A percentile compares a stretch with the other conserved stretches of the same genome.
Evolutionary conservation across 2,888 invertebrate genomes (phyloP).

Genomic region (Cryptocephalus primarius): DNA sequence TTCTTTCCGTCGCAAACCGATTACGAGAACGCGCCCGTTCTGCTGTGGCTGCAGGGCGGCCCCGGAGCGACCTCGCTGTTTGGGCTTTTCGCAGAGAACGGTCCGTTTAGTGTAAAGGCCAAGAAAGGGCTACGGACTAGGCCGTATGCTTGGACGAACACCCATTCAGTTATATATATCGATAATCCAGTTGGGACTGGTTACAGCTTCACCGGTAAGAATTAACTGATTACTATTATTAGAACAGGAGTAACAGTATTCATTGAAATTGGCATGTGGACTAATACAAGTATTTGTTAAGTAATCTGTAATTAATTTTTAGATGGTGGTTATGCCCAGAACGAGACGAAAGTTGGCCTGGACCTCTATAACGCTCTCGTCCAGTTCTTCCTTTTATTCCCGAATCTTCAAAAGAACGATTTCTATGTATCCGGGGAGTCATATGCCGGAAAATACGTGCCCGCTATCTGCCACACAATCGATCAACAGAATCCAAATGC

Average conservation of each 20-base stretch:
- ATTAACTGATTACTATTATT: no score
- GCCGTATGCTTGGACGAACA: slow-evolving; percentile 68
- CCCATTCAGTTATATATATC: slow-evolving; percentile 74
- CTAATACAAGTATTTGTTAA: no score
- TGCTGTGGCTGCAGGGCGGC: slow-evolving; percentile 80
- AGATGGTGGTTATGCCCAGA: slow-evolving; percentile 63
- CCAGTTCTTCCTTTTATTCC: slow-evolving; percentile 80
- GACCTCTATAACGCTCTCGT: slow-evolving; percentile 64
- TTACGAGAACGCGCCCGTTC: slow-evolving; percentile 51
- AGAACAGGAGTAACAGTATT: no score
- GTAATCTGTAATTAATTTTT: no score
- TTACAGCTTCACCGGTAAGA: slow-evolving; percentile 65
- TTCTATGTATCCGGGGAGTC: slow-evolving; percentile 88
- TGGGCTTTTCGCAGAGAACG: slow-evolving; percentile 76
- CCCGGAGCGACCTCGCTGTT: slow-evolving; percentile 72
- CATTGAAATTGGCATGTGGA: no score
- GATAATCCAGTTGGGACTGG: slow-evolving; percentile 86
- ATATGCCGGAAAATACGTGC: slow-evolving; percentile 69
- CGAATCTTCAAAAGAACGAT: slow-evolving; percentile 58
- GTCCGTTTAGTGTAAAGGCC: slow-evolving; percentile 45
- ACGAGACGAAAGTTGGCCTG: slow-evolving; percentile 69
- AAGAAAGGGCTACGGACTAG: slow-evolving; percentile 41
- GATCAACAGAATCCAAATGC: slow-evolving; percentile 51
- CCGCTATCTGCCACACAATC: slow-evolving; percentile 65
- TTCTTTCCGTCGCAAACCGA: slow-evolving; percentile 66